Base-by-base conservation (phyloP, 2,888 invertebrate species). In the Watsonalla binaria region DNA sequence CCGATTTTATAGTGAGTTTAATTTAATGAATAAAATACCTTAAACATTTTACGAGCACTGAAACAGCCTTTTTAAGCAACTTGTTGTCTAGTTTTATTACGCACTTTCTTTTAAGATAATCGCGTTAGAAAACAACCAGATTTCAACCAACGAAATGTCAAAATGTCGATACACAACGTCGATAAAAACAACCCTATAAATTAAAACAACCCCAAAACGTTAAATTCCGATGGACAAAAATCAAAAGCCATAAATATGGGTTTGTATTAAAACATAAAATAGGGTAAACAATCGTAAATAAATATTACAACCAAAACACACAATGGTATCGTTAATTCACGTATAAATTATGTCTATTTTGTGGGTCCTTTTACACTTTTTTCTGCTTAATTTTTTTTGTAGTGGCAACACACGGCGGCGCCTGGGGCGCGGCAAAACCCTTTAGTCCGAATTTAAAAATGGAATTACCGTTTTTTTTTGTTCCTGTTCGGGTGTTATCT, bases 241-340 rank as follows among this genome's bases (percentile, higher is more conserved):
- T 81, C 74, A 73, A 82, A 75, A 39, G 65, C 59, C 68, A 87
- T 89, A 90, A 90, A 90, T 88, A 83, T 72, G 57, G 72, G 65
- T 70, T 68, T 83, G 81, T 89, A 90, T 90, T 90, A 89, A 90
- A 90, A 90, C 90, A 90, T 89, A 90, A 90, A 90, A 84, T 84
- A 82, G 84, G 80, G 80, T 89, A 90, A 90, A 90, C 89, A 90
- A 89, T 87, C 86, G 83, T 90, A 89, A 90, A 90, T 90, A 89
- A 89, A 88, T 80, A 86, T 86, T 84, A 88, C 82, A 86, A 76
- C 78, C 73, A 84, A 88, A 84, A 79, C 81, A 82, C 76, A 90
- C 88, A 88, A 86, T 80, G 74, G 75, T 70, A 62, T 83, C 85
- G 79, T 89, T 88, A 88, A 86, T 88, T 85, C 78, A 70, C 72